A percentile compares a stretch with the other conserved stretches of the same genome.
phyloP scores from a whole-genome alignment of 2,888 invertebrate species.

The Acrocera orbiculus region DNA sequence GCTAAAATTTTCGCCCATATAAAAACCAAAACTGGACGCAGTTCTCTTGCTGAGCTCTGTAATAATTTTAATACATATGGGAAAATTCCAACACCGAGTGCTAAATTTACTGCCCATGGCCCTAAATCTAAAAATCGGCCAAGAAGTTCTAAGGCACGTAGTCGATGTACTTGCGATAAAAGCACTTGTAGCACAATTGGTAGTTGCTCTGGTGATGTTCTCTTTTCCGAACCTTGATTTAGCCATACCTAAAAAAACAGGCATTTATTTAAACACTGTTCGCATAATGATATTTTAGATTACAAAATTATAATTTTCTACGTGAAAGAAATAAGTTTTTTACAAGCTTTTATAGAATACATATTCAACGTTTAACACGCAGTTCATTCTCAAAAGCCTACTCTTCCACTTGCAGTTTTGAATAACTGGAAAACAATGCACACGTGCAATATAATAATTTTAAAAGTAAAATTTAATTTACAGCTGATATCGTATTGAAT shows the following conservation, averaged over 20 bases:
- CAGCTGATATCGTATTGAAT: too few relatives aligned
- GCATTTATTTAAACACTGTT: constrained; percentile 39
- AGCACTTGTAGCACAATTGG: constrained; percentile 91
- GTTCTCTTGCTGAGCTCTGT: constrained; percentile 84
- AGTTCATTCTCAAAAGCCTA: too few relatives aligned
- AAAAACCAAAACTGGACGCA: constrained; percentile 84
- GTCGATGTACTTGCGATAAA: constrained; percentile 58
- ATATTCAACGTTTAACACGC: too few relatives aligned
- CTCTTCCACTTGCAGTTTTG: too few relatives aligned
- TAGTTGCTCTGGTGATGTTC: constrained; percentile 86
- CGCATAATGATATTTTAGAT: too few relatives aligned
- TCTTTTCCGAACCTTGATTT: constrained; percentile 41
- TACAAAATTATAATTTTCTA: too few relatives aligned
- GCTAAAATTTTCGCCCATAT: constrained; percentile 99
- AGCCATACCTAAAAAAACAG: constrained; percentile 49
- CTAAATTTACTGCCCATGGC: constrained; percentile 87
- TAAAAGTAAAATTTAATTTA: too few relatives aligned
- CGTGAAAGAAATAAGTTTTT: too few relatives aligned
- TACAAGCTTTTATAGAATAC: too few relatives aligned
- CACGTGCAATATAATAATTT: too few relatives aligned
- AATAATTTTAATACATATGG: constrained; percentile 94
- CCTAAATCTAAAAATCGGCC: constrained; percentile 91
- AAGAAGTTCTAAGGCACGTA: constrained; percentile 84
- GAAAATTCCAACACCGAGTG: constrained; percentile 94
- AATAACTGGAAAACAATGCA: too few relatives aligned